A percentile compares a stretch with the other conserved stretches of the same genome.
Evolutionary conservation across 2,888 invertebrate genomes (phyloP).

Genomic region (Tetrapedia diversipes): DNA sequence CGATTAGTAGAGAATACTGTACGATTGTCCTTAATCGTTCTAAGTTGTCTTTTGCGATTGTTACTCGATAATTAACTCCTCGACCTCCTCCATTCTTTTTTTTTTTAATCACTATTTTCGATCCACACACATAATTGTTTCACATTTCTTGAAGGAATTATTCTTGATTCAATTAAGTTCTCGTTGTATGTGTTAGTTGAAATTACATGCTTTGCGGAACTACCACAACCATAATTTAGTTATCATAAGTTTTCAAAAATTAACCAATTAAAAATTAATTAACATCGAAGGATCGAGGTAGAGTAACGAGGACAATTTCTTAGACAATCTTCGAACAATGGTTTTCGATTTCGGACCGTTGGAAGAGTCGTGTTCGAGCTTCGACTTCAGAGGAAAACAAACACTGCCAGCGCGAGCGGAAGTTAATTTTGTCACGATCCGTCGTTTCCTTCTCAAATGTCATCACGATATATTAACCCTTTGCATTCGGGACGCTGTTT

Average conservation of each 20-base stretch:
- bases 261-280: too few relatives aligned
- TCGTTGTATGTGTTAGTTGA: not conserved
- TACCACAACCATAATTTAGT: too few relatives aligned
- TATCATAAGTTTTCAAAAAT: too few relatives aligned
- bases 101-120: not conserved
- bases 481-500: too few relatives aligned
- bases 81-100: not conserved
- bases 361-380: conserved; percentile 18
- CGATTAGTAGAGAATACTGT: not conserved
- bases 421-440: conserved; percentile 22
- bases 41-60: not conserved
- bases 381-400: conserved; percentile 37
- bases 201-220: too few relatives aligned
- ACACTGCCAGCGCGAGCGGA: conserved; percentile 62
- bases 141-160: not conserved
- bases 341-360: not conserved
- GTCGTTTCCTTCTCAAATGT: conserved; percentile 43
- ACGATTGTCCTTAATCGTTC: not conserved
- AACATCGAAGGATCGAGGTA: not conserved
- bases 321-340: not conserved
- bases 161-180: not conserved
- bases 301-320: too few relatives aligned
- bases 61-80: not conserved
- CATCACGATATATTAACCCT: too few relatives aligned
- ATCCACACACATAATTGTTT: not conserved